Percentiles rank a stretch among this genome's conserved stretches.
These are phyloP conservation scores for Argyrosomus japonicus DNA, from an alignment of 2,113 vertebrate genomes.

Conservation along the genomic window DNA sequence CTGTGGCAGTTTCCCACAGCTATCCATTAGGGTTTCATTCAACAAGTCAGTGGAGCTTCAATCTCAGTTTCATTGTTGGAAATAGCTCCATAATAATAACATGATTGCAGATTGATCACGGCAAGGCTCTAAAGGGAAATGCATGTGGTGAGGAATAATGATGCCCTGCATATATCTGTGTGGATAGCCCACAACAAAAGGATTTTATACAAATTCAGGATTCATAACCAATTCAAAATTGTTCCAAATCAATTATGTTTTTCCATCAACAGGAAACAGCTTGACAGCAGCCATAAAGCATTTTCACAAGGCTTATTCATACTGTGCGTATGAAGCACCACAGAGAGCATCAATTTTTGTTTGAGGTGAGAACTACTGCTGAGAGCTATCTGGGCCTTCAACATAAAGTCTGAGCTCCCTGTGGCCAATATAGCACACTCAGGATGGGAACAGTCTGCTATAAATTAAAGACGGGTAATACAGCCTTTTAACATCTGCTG, in stretches of 20 bases:
- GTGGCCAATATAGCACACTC: constrained; percentile 34
- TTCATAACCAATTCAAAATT: constrained; percentile 55
- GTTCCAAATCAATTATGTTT: constrained; percentile 67
- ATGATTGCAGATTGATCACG: constrained; percentile 82
- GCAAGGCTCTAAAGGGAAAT: constrained; percentile 66
- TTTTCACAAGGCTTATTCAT: constrained; percentile 46
- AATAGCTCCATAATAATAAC: constrained; percentile 88
- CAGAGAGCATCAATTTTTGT: constrained; percentile 40
- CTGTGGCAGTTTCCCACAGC: constrained; percentile 87
- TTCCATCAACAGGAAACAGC: constrained; percentile 56
- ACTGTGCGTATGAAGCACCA: constrained; percentile 27
- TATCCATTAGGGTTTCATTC: constrained; percentile 84
- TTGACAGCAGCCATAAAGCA: constrained; percentile 35
- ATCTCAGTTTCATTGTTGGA: constrained; percentile 85
- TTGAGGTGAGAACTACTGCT: constrained; percentile 59
- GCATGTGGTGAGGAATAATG: constrained; percentile 75
- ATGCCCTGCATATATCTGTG: constrained; percentile 40
- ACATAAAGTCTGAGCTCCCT: constrained; percentile 55
- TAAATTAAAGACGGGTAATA: constrained; percentile 62
- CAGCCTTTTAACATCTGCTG: constrained; percentile 59
- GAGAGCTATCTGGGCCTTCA: constrained; percentile 58
- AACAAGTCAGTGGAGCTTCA: constrained; percentile 82
- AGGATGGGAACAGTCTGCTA: constrained; percentile 58
- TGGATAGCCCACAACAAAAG: constrained; percentile 56
- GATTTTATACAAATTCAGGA: constrained; percentile 60